Evolutionary conservation across 1,140 invertebrate species (phyloP).

Genomic region (Glomeris maerens): DNA sequence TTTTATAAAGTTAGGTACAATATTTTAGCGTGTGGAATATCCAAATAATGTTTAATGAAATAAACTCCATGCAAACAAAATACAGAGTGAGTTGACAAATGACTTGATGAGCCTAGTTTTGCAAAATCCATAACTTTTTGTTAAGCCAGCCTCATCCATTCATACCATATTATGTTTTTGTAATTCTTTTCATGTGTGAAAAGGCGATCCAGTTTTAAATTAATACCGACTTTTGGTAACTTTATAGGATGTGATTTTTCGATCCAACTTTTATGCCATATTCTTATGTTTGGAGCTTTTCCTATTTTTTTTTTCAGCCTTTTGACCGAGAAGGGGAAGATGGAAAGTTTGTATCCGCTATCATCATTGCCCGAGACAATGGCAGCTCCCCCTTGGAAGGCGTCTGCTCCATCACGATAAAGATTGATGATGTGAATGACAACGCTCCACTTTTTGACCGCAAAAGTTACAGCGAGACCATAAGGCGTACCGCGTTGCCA

Average conservation of each 20-base stretch:
- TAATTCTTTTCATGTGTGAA: too few species aligned
- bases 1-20: too few species aligned
- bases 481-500: slow-evolving; percentile 22
- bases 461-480: slow-evolving; percentile 22
- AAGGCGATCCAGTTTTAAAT: background rate
- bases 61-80: too few species aligned
- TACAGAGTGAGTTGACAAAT: too few species aligned
- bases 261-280: too few species aligned
- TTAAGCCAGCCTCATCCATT: too few species aligned
- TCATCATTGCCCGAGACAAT: slow-evolving; percentile 69
- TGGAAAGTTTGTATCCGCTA: slow-evolving; percentile 62
- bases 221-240: background rate
- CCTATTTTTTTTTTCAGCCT: slow-evolving; percentile 31
- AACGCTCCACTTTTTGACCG: slow-evolving; percentile 65
- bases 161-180: too few species aligned
- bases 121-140: too few species aligned
- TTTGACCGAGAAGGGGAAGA: slow-evolving; percentile 74
- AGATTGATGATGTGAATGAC: slow-evolving; percentile 74
- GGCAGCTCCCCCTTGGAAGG: slow-evolving; percentile 63
- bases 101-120: too few species aligned
- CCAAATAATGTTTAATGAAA: too few species aligned
- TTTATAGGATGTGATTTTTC: background rate
- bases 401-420: slow-evolving; percentile 73
- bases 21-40: too few species aligned
- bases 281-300: slow-evolving; percentile 4